Percentiles rank a stretch among this genome's conserved stretches.
Conservation (phyloP, 2,888 invertebrate species). For the Cepaea hortensis region DNA sequence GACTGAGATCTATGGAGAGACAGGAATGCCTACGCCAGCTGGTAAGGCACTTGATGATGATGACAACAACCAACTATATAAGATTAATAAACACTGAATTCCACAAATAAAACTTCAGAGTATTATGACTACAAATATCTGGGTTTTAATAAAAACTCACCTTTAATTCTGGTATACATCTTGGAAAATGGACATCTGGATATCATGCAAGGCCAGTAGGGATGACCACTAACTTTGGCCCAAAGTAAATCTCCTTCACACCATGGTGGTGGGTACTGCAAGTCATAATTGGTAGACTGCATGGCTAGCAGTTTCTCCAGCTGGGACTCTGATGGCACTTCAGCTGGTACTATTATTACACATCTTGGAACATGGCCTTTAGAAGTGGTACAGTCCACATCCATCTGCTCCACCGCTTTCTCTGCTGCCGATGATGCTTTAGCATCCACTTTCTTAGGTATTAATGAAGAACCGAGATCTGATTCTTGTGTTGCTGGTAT, state of each 20-base stretch:
- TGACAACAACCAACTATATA: no score
- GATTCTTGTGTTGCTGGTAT: neutral
- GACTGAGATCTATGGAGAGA: no score
- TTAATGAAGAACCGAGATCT: neutral
- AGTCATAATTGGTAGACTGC: conserved; percentile 25
- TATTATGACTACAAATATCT: neutral
- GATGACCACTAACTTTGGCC: conserved; percentile 88
- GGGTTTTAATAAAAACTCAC: conserved; percentile 20
- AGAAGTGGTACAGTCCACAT: conserved; percentile 22
- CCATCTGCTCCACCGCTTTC: neutral
- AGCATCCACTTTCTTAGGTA: neutral
- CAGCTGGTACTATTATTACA: conserved; percentile 42
- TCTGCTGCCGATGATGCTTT: neutral
- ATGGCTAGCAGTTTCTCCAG: conserved; percentile 37
- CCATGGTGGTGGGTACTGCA: conserved; percentile 55
- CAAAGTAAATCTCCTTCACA: conserved; percentile 86
- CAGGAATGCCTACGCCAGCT: no score
- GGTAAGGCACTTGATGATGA: no score
- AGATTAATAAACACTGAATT: neutral
- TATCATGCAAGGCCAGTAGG: conserved; percentile 93
- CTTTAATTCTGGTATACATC: conserved; percentile 79
- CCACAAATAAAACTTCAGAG: neutral
- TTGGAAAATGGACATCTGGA: conserved; percentile 84
- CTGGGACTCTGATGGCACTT: conserved; percentile 43
- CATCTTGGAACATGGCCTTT: conserved; percentile 44